Base-by-base conservation (phyloP, 1,140 invertebrate species). In the Anoplophora glabripennis region DNA sequence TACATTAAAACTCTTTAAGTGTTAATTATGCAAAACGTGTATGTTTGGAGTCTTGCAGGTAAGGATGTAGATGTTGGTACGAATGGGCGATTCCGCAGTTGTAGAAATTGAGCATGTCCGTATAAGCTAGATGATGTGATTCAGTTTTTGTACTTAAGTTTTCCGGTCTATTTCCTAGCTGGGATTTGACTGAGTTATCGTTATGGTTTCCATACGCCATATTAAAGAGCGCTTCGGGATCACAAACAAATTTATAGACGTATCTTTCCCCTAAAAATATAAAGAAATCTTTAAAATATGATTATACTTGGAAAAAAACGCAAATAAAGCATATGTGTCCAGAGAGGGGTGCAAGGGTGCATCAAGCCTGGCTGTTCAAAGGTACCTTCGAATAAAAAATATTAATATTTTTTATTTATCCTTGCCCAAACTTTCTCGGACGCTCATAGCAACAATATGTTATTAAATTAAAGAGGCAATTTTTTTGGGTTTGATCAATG, bases 181-280 rank as follows among this genome's bases (percentile, higher is more conserved):
- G 63, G 12, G 36, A 53, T 55, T 57, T 61, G 8, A 67, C 9
- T 21, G 59, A 34, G n/a, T 63, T 53, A 34, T 70, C 61, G n/a
- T 59, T 28, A 35, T 68, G 53, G 12, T 42, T 54, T 47, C 80
- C 78, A 68, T 83, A 83, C 4, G 91, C 90, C 89, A 94, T 92
- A 57, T 89, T 92, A 77, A 95, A 94, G 0, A 96, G 79, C 0
- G 92, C 92, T 65, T 96, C 93, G 1, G 93, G 93, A 76, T 95
- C 93, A 77, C 93, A 96, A 0, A 96, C 93, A 73, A 96, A 97
- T 75, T 94, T 94, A 77, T 97, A 97, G 9, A 97, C 94, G 78
- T 96, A 96, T 62, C 94, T 83, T 75, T 97, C 93, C 1, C 94
- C 92, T 83, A 81, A 63, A 70, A 81, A 81, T 7, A 48, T 36